Conservation (phyloP, 2,888 invertebrate genomes). For the Teleiodes luculella region DNA sequence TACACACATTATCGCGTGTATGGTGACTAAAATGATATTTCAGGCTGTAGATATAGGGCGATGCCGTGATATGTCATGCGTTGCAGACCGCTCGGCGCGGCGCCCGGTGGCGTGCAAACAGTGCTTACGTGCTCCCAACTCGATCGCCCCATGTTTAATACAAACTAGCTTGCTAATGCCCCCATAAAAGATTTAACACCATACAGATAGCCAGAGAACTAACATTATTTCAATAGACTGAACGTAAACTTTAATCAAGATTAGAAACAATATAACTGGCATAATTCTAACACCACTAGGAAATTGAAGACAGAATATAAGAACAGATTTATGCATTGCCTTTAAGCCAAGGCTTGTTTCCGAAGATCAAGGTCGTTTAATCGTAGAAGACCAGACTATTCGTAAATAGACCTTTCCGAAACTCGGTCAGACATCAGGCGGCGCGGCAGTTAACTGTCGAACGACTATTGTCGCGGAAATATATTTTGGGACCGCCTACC, state of each 20-base stretch:
- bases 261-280: too few relatives aligned
- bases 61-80: slow-evolving; percentile 12
- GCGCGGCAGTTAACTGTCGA: too few relatives aligned
- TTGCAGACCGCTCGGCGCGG: not conserved
- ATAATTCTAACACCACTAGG: too few relatives aligned
- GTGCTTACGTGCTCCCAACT: not conserved
- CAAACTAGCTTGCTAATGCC: not conserved
- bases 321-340: too few relatives aligned
- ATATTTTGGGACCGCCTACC: not conserved
- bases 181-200: not conserved
- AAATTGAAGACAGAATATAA: too few relatives aligned
- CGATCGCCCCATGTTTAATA: slow-evolving; percentile 8
- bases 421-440: too few relatives aligned
- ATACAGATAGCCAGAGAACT: not conserved
- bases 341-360: too few relatives aligned
- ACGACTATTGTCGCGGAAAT: not conserved
- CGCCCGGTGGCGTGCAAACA: slow-evolving; percentile 4
- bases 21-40: too few relatives aligned
- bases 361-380: too few relatives aligned
- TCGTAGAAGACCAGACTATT: too few relatives aligned
- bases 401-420: not conserved
- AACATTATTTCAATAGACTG: not conserved
- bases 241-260: not conserved
- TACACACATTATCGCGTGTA: too few relatives aligned
- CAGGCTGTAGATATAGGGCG: not conserved